Evolutionary conservation across 2,888 invertebrate genomes (phyloP), one percentile per base, ranked within the genome.

Genomic region (Magallana nippona): DNA sequence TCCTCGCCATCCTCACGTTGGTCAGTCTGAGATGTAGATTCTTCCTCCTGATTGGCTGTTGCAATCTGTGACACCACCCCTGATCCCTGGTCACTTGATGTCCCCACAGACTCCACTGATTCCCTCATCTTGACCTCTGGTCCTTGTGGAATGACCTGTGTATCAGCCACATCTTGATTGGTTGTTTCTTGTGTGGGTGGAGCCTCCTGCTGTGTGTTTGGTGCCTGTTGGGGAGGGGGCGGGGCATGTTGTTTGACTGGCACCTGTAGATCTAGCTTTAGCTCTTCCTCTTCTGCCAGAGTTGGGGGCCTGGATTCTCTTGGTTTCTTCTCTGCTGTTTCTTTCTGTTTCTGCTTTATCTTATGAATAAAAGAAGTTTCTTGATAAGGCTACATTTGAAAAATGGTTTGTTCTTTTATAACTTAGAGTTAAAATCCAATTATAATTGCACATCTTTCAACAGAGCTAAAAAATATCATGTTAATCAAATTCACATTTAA

Each of bases 341-440:
- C 22, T 71, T 92, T 91, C 83, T 89, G 90, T 5, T 91, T 90
- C 80, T 90, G 83, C 84, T 92, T 92, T 71, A 92, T 92, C 92
- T 92, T n/a, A n/a, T n/a, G n/a, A 86, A 79, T 44, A 8, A 44
- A 44, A 44, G 8, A 5, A 44, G 8, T 0, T 5, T 44, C 44
- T 8, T 8, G 44, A 8, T 44, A 2, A 27, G 27, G 27, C 27
- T 27, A 27, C 27, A 0, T 8, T 44, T 44, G 44, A 8, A 44
- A 44, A n/a, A 17, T 10, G 0, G 10, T 60, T 60, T 15, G 3
- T 19, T n/a, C 0, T 60, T 10, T 60, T 19, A 10, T 17, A 44
- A 56, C 17, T 44, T 78, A 11, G 55, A 10, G 19, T 22, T 15
- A 82, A 60, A n/a, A 80, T 44, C 44, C 8, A 0, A 44, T 44